These are phyloP conservation scores for Brotogeris chrysoptera DNA, from an alignment of 2,797 vertebrate genomes.

Conservation along the genomic window DNA sequence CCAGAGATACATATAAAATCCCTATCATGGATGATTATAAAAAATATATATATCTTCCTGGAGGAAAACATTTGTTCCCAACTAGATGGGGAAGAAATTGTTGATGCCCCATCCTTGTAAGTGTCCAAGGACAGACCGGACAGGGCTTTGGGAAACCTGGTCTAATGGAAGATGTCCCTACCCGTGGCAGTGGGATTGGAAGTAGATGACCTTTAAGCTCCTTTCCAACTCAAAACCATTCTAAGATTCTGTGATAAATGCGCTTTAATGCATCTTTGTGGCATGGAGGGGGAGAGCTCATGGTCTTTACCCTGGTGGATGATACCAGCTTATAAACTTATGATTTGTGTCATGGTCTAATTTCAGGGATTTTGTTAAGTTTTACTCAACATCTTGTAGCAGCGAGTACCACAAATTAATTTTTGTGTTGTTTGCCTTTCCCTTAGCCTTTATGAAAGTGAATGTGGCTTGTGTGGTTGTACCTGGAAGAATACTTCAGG, in stretches of 20 bases:
- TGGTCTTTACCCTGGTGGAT: background rate
- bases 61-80: background rate
- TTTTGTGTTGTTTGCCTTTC: background rate
- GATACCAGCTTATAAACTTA: background rate
- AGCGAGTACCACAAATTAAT: background rate
- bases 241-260: background rate
- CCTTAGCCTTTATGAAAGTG: background rate
- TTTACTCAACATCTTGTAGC: background rate
- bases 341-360: background rate
- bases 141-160: background rate
- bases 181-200: background rate
- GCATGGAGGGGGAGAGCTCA: background rate
- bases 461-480: background rate
- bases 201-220: background rate
- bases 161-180: background rate
- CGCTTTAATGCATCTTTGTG: background rate
- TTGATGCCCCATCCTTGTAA: background rate
- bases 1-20: background rate
- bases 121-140: background rate
- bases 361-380: background rate
- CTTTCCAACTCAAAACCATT: background rate
- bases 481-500: background rate
- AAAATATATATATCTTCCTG: background rate
- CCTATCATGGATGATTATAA: background rate
- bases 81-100: background rate